Evolutionary conservation across 2,113 vertebrate species (phyloP), one percentile per base, ranked within the genome.

Genomic region (Smithornis capensis): DNA sequence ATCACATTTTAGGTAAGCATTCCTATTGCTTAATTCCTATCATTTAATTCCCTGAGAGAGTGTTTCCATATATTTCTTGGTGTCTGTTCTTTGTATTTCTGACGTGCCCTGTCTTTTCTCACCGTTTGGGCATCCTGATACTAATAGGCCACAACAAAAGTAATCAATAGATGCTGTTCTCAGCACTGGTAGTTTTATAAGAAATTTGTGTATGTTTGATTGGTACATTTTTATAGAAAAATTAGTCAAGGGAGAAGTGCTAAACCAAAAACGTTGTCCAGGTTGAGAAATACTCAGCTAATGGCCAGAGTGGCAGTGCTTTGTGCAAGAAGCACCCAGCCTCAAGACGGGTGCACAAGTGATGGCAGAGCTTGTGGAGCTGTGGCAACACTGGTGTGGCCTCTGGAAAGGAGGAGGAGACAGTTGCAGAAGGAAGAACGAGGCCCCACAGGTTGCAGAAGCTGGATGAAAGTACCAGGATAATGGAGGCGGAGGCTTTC

Each of bases 381-480:
- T 63, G 28, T 15, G 1, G 27, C 57, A 83, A 8, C 37, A 14
- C 22, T 6, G 2, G 7, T 3, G 0, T 55, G 45, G 35, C 52
- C 45, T 91, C 80, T 17, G 7, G 25, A 40, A 62, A 52, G 56
- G 64, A 83, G 62, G 19, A 57, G 45, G 17, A 2, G 22, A n/a
- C 2, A 5, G 22, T 2, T 64, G 15, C 37, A n/a, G 35, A 40
- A 75, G 49, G 31, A 79, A 19, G 49, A 93, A 52, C 2, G 17
- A 62, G 37, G 31, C 19, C 52, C 6, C 0, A 0, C 0, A 3
- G 3, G 28, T 24, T 64, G 14, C n/a, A 92, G 37, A 53, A 27
- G 2, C 23, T 73, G 47, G 18, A 15, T 44, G 45, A 76, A 71
- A 52, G 40, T 84, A 47, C 29, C 27, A 31, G 11, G 38, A 31